Conservation (phyloP, 2,113 vertebrate species). For the Neopipo cinnamomea region DNA sequence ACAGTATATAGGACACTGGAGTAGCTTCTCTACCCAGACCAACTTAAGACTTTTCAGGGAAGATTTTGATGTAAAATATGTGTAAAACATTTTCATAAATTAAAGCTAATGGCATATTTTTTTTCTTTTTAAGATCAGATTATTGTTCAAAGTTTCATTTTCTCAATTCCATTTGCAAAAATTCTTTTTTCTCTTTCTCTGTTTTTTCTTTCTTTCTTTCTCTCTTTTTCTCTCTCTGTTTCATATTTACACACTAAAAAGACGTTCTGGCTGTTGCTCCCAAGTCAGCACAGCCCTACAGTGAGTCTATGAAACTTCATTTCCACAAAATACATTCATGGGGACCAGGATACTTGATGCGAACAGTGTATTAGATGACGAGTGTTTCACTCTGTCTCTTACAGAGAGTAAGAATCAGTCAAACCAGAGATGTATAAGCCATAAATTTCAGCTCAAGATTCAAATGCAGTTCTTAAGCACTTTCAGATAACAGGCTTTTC, state of each 20-base stretch:
- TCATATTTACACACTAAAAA: background rate
- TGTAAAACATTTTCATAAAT: background rate
- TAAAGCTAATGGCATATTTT: background rate
- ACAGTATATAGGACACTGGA: background rate
- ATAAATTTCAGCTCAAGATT: background rate
- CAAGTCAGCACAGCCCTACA: background rate
- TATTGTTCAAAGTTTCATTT: background rate
- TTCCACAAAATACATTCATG: background rate
- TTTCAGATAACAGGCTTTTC: background rate
- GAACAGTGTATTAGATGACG: background rate
- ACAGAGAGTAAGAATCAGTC: background rate
- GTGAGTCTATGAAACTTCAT: background rate
- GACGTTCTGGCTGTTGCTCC: background rate
- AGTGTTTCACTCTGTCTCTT: background rate
- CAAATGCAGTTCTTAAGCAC: background rate
- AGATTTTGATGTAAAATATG: background rate
- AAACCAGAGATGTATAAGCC: background rate
- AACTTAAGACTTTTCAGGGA: background rate
- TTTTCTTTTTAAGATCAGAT: background rate
- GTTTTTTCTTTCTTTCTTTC: background rate
- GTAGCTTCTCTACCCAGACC: background rate
- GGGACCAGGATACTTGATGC: background rate
- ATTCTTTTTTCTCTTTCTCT: background rate
- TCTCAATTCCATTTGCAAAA: background rate
- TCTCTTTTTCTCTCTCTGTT: background rate